phyloP scores from a whole-genome alignment of 2,888 invertebrate species.

The Seira musarum region DNA sequence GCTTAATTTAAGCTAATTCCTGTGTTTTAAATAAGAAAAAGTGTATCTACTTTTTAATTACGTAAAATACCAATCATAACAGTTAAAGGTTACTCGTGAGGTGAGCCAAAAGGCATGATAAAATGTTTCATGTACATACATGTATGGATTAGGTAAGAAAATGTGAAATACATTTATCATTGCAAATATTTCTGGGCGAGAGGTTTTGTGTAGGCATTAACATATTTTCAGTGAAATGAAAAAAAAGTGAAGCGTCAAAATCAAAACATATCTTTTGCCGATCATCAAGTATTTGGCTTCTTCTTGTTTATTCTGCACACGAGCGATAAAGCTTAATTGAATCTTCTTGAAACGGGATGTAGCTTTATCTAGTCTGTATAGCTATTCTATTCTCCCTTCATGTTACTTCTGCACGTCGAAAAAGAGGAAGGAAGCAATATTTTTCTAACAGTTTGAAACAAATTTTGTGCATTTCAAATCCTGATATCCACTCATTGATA shows the following conservation, averaged over 20 bases:
- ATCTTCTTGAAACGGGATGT: constrained; percentile 41
- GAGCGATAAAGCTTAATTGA: constrained; percentile 31
- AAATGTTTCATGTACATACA: neutral
- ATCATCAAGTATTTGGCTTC: constrained; percentile 6
- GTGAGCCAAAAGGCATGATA: constrained; percentile 34
- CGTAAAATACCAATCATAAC: constrained; percentile 21
- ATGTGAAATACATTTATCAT: neutral
- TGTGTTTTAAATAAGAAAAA: too few relatives aligned
- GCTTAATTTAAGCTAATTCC: neutral
- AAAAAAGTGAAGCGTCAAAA: neutral
- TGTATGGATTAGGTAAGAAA: neutral
- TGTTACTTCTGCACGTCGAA: constrained; percentile 1
- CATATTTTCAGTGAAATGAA: neutral
- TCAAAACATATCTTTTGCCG: neutral
- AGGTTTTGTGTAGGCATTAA: neutral
- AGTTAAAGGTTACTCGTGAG: constrained; percentile 18
- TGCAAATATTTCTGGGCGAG: neutral
- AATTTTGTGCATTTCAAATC: constrained; percentile 38
- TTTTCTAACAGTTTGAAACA: constrained; percentile 24
- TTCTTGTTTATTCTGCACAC: constrained; percentile 5
- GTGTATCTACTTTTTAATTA: neutral
- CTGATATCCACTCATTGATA: constrained; percentile 29
- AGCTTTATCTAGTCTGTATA: neutral
- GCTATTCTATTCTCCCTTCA: neutral
- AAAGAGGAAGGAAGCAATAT: constrained; percentile 20